Conservation (phyloP, 1,140 invertebrate genomes). For the Hycleus cichorii region DNA sequence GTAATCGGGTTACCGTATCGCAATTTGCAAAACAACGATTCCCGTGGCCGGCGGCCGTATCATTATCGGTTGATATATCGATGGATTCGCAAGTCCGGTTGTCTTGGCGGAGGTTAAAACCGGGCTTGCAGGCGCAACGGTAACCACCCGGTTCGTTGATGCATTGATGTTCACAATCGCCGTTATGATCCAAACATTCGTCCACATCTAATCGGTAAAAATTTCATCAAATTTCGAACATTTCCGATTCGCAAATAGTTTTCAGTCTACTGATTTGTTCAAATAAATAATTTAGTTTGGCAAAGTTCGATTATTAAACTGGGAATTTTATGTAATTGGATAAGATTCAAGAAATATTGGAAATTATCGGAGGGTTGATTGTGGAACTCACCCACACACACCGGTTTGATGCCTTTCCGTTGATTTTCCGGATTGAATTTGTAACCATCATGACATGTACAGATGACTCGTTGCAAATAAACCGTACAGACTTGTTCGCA, state of each 20-base stretch:
- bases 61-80: conserved; percentile 15
- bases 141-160: conserved; percentile 52
- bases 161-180: conserved; percentile 54
- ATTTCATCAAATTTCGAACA: conserved; percentile 2
- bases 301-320: too few relatives aligned
- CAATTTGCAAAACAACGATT: conserved; percentile 52
- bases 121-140: conserved; percentile 48
- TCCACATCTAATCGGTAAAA: conserved; percentile 51
- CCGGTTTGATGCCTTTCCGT: conserved; percentile 45
- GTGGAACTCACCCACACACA: conserved; percentile 48
- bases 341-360: too few relatives aligned
- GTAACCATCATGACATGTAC: conserved; percentile 56
- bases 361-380: too few relatives aligned
- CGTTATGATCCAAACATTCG: conserved; percentile 57
- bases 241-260: too few relatives aligned
- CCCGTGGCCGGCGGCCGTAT: conserved; percentile 25
- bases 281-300: too few relatives aligned
- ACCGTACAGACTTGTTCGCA: conserved; percentile 59
- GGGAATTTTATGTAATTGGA: too few relatives aligned
- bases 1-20: conserved; percentile 49
- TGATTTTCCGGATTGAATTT: conserved; percentile 51
- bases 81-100: conserved; percentile 51
- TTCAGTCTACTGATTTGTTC: background rate
- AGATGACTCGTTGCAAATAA: conserved; percentile 53
- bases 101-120: conserved; percentile 48